Evolutionary conservation across 2,113 vertebrate genomes (phyloP).

Genomic region (Zapus hudsonius): DNA sequence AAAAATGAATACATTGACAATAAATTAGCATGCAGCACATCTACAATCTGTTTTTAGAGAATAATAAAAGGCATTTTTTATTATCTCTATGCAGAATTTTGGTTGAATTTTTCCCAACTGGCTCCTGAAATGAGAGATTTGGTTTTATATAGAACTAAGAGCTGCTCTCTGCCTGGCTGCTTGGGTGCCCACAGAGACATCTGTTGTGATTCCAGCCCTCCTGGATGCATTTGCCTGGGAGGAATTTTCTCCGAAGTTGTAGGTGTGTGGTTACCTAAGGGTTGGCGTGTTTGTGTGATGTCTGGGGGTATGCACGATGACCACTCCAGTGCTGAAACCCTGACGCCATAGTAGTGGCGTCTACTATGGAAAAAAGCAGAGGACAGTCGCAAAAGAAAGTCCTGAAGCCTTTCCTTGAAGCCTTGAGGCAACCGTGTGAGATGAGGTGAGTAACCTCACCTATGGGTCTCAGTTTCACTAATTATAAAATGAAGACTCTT

Average conservation of each 20-base stretch:
- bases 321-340: background rate
- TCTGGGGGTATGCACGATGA: background rate
- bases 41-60: conserved; percentile 44
- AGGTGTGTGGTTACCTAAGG: background rate
- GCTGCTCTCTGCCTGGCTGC: background rate
- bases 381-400: background rate
- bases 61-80: conserved; percentile 67
- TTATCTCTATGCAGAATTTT: conserved; percentile 51
- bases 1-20: conserved; percentile 56
- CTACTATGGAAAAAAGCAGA: no score
- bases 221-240: background rate
- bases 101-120: background rate
- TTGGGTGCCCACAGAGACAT: background rate
- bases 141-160: conserved; percentile 1
- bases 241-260: conserved; percentile 30
- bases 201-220: background rate
- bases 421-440: background rate
- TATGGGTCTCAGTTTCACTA: background rate
- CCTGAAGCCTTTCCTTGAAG: background rate
- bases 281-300: background rate
- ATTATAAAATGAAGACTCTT: background rate
- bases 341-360: no score
- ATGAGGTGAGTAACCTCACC: background rate
- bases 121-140: conserved; percentile 45
- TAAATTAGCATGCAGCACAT: conserved; percentile 58